Conservation (phyloP, 2,888 invertebrate species). For the Phlogophora meticulosa region DNA sequence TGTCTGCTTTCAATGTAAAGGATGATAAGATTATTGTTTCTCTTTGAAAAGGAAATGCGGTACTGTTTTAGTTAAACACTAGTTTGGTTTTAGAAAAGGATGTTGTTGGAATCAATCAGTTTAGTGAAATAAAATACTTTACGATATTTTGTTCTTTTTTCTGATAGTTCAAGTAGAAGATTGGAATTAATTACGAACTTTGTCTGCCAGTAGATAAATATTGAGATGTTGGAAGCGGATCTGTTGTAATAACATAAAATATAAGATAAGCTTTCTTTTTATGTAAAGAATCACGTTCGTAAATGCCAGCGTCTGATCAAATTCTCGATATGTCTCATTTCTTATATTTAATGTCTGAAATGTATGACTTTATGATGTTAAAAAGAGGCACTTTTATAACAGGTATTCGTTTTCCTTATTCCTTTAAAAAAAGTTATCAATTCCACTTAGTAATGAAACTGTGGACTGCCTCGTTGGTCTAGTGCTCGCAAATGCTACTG, state of each 20-base stretch:
- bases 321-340: slow-evolving; percentile 26
- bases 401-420: not conserved
- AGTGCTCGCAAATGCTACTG: no score
- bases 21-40: slow-evolving; percentile 24
- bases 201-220: slow-evolving; percentile 19
- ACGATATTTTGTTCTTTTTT: slow-evolving; percentile 18
- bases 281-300: slow-evolving; percentile 18
- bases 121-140: slow-evolving; percentile 26
- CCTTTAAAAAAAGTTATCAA: not conserved
- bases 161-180: slow-evolving; percentile 24
- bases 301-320: slow-evolving; percentile 29
- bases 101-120: slow-evolving; percentile 31
- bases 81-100: slow-evolving; percentile 10
- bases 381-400: not conserved
- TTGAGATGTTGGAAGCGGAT: slow-evolving; percentile 53
- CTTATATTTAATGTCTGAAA: slow-evolving; percentile 9
- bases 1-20: slow-evolving; percentile 14
- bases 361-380: not conserved
- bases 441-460: not conserved
- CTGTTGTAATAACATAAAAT: slow-evolving; percentile 39
- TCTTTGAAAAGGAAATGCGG: slow-evolving; percentile 20
- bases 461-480: no score
- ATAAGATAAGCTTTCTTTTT: slow-evolving; percentile 48
- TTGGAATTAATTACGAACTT: slow-evolving; percentile 24
- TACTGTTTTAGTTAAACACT: not conserved